Evolutionary conservation across 2,113 vertebrate species (phyloP).

Genomic region (Hepsetus odoe): DNA sequence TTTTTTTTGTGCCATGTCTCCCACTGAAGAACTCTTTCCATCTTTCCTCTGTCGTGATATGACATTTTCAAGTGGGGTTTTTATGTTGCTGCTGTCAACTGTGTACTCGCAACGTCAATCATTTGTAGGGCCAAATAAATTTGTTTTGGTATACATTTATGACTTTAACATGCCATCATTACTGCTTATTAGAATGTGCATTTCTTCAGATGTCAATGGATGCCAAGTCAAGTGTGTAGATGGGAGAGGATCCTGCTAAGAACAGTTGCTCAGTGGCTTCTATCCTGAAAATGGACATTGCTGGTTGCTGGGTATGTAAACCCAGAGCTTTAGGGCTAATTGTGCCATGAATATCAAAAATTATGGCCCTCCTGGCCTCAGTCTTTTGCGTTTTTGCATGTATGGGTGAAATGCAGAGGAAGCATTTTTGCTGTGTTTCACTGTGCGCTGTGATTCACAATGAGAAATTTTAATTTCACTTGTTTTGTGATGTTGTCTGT

Average conservation of each 20-base stretch:
- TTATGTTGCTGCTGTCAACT: constrained; percentile 1
- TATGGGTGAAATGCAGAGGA: no score
- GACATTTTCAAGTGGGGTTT: not conserved
- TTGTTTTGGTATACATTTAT: not conserved
- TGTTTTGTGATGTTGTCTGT: no score
- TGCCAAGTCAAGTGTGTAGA: not conserved
- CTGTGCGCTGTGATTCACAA: no score
- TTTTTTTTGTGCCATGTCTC: not conserved
- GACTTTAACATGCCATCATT: no score
- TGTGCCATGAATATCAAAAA: no score
- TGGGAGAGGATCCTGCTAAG: no score
- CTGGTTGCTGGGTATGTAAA: no score
- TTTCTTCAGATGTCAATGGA: not conserved
- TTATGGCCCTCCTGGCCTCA: no score
- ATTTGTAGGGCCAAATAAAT: not conserved
- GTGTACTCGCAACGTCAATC: not conserved
- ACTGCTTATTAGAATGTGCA: not conserved
- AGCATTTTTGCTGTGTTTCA: no score
- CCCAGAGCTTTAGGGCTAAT: no score
- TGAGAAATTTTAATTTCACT: no score
- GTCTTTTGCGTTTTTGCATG: no score
- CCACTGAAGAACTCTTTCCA: constrained; percentile 11
- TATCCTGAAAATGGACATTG: not conserved
- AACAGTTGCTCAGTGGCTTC: not conserved
- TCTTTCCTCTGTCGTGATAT: not conserved